These are phyloP conservation scores for Leptinotarsa texana DNA, from an alignment of 1,140 invertebrate genomes.

Conservation along the genomic window DNA sequence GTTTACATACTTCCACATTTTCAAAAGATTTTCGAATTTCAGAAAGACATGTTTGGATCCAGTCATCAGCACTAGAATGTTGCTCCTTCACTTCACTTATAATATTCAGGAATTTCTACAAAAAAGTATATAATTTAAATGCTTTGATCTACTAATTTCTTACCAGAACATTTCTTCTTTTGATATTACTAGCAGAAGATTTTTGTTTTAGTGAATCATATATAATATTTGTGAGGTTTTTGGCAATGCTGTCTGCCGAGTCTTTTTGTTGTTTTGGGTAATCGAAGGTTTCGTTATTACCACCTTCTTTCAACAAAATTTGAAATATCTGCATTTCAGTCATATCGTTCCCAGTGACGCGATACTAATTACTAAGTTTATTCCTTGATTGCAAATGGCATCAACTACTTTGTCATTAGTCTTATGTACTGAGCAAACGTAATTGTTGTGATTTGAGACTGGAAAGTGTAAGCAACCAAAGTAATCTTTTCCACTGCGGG, in stretches of 20 bases:
- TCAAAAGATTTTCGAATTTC: not conserved
- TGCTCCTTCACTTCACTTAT: constrained; percentile 14
- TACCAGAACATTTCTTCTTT: constrained; percentile 37
- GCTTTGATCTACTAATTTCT: not conserved
- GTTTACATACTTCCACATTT: constrained; percentile 13
- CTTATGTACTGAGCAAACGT: too few relatives aligned
- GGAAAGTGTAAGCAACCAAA: not conserved
- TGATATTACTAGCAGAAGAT: constrained; percentile 25
- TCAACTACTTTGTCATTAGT: too few relatives aligned
- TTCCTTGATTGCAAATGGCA: too few relatives aligned
- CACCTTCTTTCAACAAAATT: constrained; percentile 28
- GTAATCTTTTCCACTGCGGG: too few relatives aligned
- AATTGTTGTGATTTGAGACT: not conserved
- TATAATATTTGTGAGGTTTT: constrained; percentile 35
- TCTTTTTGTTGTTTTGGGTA: constrained; percentile 35
- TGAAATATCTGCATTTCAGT: constrained; percentile 34
- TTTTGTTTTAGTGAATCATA: constrained; percentile 35
- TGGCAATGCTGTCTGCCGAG: constrained; percentile 28
- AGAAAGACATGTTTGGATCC: too few relatives aligned
- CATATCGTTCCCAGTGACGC: constrained; percentile 21
- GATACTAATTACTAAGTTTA: too few relatives aligned
- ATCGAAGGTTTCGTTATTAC: constrained; percentile 16
- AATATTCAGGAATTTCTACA: constrained; percentile 25
- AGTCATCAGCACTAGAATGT: not conserved
- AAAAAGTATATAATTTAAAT: constrained; percentile 12